Conservation (phyloP, 2,113 vertebrate species). For the Motacilla tschutschensis region DNA sequence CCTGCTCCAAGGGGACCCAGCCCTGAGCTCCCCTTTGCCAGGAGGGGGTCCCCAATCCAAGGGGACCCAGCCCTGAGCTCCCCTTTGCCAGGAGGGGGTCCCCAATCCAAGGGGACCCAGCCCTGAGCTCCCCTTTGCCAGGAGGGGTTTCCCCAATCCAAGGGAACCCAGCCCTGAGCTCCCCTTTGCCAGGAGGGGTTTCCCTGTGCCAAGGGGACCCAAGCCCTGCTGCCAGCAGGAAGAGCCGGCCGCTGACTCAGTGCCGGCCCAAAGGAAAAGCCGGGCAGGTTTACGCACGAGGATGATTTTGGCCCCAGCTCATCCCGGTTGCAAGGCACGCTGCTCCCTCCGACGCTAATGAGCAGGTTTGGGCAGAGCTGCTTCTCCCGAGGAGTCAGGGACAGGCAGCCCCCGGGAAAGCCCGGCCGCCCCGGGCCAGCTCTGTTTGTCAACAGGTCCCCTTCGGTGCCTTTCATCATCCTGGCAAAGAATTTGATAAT, state of each 20-base stretch:
- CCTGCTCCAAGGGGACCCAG: no score
- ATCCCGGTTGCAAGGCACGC: not conserved
- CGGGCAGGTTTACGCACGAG: constrained; percentile 9
- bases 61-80: no score
- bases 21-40: not conserved
- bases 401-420: constrained; percentile 40
- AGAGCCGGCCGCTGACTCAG: constrained; percentile 3
- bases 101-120: no score
- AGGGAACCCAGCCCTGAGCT: not conserved
- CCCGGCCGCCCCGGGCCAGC: not conserved
- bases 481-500: constrained; percentile 23
- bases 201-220: not conserved
- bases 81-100: no score
- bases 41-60: no score
- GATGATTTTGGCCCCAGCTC: constrained; percentile 11
- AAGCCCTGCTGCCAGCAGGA: not conserved
- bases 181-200: not conserved
- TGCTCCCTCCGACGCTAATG: constrained; percentile 30
- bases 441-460: constrained; percentile 61
- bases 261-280: not conserved
- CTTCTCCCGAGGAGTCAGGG: not conserved
- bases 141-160: no score
- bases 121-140: no score
- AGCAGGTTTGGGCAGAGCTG: constrained; percentile 32
- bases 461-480: constrained; percentile 35